These are phyloP conservation scores for Rhynchomys soricoides DNA, from an alignment of 2,113 vertebrate genomes.

Conservation along the genomic window DNA sequence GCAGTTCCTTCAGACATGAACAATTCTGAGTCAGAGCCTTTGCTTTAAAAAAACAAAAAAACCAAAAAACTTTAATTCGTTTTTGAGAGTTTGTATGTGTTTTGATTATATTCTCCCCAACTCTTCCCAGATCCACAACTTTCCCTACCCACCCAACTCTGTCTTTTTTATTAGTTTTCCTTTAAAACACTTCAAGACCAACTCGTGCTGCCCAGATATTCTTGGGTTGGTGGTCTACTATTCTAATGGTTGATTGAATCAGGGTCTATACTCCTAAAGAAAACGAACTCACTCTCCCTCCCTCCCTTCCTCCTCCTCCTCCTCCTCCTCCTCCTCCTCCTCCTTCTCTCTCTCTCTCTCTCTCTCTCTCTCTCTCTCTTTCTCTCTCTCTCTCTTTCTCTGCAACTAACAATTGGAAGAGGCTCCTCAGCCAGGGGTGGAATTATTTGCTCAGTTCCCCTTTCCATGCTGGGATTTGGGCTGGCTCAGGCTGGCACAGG, in stretches of 20 bases:
- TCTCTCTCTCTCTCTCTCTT: no score
- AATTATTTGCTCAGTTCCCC: neutral
- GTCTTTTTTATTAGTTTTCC: neutral
- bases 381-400: neutral
- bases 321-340: accelerated
- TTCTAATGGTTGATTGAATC: neutral
- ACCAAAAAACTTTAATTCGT: neutral
- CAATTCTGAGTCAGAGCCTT: no score
- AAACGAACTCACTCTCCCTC: neutral
- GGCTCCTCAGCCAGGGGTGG: neutral
- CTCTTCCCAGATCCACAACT: neutral
- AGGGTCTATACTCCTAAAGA: neutral
- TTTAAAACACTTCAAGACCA: neutral
- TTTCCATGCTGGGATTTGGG: neutral
- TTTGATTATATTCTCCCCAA: neutral
- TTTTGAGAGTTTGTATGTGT: neutral
- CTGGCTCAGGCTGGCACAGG: neutral
- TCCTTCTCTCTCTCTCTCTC: no score
- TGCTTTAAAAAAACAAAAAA: no score
- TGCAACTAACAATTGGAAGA: neutral
- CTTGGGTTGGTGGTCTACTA: neutral
- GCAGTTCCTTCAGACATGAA: no score
- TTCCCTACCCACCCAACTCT: neutral
- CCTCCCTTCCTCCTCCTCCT: no score
- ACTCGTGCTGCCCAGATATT: neutral